A percentile compares a stretch with the other conserved stretches of the same genome.
These are phyloP conservation scores for Piaya cayana DNA, from an alignment of 2,113 vertebrate species.

Conservation along the genomic window DNA sequence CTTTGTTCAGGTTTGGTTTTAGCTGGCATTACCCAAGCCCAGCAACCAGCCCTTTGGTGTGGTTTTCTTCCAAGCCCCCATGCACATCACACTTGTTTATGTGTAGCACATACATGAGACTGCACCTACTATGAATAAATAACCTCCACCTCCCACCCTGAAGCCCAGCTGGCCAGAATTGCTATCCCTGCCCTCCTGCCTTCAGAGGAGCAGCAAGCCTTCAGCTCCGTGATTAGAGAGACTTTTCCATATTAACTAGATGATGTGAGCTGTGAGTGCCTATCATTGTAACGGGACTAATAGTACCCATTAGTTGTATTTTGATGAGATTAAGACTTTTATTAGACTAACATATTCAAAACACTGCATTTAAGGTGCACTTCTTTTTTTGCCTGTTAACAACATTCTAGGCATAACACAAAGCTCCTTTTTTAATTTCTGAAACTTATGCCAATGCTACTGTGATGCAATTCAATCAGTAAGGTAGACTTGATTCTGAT, in stretches of 20 bases:
- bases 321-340: background rate
- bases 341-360: background rate
- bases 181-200: background rate
- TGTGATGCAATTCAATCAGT: background rate
- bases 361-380: background rate
- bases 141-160: background rate
- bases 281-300: background rate
- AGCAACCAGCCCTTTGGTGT: background rate
- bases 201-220: background rate
- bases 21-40: too few relatives aligned
- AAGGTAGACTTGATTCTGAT: background rate
- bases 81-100: accelerated
- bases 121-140: background rate
- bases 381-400: background rate
- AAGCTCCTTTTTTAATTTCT: background rate
- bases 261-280: background rate
- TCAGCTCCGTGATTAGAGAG: background rate
- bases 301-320: background rate
- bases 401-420: background rate
- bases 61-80: background rate
- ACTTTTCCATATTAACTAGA: background rate
- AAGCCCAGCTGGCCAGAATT: background rate
- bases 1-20: background rate
- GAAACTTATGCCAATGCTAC: background rate
- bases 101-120: accelerated